Evolutionary conservation across 2,113 vertebrate genomes (phyloP).

Genomic region (Pseudois nayaur): DNA sequence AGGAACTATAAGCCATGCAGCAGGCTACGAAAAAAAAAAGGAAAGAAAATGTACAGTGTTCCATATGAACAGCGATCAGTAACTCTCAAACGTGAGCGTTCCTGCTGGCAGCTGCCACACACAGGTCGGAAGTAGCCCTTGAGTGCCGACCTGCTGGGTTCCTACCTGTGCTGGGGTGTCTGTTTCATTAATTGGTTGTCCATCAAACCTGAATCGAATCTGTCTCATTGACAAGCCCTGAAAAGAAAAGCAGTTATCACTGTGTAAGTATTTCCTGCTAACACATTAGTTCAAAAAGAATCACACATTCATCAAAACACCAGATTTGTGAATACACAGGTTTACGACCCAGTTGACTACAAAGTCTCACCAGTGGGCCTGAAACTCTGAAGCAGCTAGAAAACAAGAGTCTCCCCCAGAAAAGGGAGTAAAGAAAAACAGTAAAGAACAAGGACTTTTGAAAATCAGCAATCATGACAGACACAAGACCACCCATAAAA

Average conservation of each 20-base stretch:
- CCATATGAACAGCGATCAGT: accelerated
- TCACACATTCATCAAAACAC: background rate
- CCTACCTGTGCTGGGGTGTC: conserved; percentile 96
- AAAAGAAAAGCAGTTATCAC: background rate
- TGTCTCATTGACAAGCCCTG: conserved; percentile 94
- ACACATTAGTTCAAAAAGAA: background rate
- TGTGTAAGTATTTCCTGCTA: background rate
- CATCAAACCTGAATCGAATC: conserved; percentile 95
- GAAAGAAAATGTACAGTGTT: background rate
- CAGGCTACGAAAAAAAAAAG: background rate
- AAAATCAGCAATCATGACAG: background rate
- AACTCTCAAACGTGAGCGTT: background rate
- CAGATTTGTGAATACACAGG: background rate
- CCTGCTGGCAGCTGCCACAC: accelerated
- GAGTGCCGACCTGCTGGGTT: accelerated
- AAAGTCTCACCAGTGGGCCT: background rate
- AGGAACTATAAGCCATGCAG: background rate
- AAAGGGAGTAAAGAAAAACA: background rate
- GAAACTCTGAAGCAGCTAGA: background rate
- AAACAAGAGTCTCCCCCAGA: background rate
- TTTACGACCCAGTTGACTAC: accelerated
- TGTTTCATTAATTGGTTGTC: conserved; percentile 92
- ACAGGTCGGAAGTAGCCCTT: no score
- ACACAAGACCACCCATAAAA: background rate
- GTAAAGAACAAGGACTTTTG: background rate